These are phyloP conservation scores for Calypte anna DNA, from an alignment of 2,113 vertebrate species.

Conservation along the genomic window DNA sequence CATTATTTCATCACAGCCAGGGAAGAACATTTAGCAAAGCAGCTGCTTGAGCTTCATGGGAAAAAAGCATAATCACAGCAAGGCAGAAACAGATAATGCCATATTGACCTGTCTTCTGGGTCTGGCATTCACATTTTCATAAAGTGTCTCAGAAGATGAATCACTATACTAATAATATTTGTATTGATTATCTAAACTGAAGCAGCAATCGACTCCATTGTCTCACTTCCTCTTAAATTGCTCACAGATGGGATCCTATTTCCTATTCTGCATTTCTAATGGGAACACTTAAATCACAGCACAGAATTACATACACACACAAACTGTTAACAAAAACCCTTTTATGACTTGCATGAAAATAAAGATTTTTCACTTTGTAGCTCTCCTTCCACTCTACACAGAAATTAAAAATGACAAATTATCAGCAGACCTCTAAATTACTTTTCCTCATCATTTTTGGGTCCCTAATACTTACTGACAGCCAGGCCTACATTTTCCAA, in stretches of 20 bases:
- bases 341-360: conserved; percentile 35
- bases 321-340: conserved; percentile 59
- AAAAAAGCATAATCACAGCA: background rate
- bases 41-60: background rate
- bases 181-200: conserved; percentile 82
- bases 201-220: conserved; percentile 76
- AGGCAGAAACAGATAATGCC: conserved; percentile 40
- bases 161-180: conserved; percentile 82
- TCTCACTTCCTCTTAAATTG: conserved; percentile 79
- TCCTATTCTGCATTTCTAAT: conserved; percentile 78
- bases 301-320: conserved; percentile 19
- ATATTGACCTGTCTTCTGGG: conserved; percentile 56
- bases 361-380: conserved; percentile 49
- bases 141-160: conserved; percentile 70
- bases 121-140: conserved; percentile 55
- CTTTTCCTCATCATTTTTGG: background rate
- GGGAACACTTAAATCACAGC: conserved; percentile 64
- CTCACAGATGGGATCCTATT: conserved; percentile 80
- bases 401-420: conserved; percentile 43
- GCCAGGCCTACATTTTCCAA: background rate
- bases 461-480: background rate
- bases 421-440: conserved; percentile 6
- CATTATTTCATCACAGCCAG: background rate
- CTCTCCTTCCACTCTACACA: background rate
- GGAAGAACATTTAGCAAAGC: conserved; percentile 33